Conservation (phyloP, 1,140 invertebrate species). For the Pemphigus obesinymphae region DNA sequence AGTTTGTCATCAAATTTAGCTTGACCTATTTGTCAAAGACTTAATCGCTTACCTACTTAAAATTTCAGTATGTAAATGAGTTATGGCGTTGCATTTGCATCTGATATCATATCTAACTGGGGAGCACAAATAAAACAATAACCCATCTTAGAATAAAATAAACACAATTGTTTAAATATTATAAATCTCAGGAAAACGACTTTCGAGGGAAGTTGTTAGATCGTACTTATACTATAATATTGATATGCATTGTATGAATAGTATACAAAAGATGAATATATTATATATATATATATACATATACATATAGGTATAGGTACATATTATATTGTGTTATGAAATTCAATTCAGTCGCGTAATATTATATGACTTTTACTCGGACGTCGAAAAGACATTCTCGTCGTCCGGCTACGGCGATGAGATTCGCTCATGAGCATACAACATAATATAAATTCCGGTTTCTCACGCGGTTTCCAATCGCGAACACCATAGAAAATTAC, state of each 20-base stretch:
- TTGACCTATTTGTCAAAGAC: not conserved
- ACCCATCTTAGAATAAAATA: not conserved
- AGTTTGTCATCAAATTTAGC: not conserved
- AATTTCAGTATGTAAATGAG: not conserved
- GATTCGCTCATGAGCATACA: not conserved
- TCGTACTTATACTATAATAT: too few species aligned
- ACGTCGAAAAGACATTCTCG: not conserved
- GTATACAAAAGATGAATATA: not conserved
- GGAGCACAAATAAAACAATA: not conserved
- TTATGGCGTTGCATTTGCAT: not conserved
- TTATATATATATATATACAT: not conserved
- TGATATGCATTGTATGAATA: not conserved
- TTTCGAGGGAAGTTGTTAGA: too few species aligned
- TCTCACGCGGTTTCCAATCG: constrained; percentile 17
- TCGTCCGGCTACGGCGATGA: not conserved
- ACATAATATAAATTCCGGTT: constrained; percentile 26
- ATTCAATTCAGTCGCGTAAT: not conserved
- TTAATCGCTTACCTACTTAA: not conserved
- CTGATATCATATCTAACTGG: not conserved
- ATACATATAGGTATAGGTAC: too few species aligned
- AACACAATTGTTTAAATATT: too few species aligned
- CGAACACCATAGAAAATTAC: constrained; percentile 9
- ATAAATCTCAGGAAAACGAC: too few species aligned
- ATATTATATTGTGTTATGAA: constrained; percentile 12
- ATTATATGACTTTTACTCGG: constrained; percentile 12